Evolutionary conservation across 2,113 vertebrate species (phyloP).

Genomic region (Hippocampus comes): DNA sequence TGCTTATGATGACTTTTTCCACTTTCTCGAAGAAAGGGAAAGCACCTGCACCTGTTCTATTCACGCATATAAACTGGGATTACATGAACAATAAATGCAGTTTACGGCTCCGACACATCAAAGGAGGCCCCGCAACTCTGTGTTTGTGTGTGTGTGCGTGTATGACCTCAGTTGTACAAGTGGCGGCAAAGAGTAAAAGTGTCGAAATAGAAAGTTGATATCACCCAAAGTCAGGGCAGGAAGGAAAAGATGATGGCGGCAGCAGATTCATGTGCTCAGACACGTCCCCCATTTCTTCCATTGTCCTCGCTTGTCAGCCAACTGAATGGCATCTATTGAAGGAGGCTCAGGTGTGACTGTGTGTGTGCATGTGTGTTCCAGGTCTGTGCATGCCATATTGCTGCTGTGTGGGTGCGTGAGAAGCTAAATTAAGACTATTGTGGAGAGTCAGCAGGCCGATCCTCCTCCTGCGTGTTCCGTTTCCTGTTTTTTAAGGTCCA

Average conservation of each 20-base stretch:
- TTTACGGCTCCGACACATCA: constrained; percentile 9
- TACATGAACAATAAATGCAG: constrained; percentile 9
- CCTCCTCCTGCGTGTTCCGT: constrained; percentile 58
- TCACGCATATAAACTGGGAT: constrained; percentile 39
- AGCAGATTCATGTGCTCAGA: constrained; percentile 56
- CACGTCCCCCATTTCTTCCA: constrained; percentile 50
- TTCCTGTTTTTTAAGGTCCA: constrained; percentile 71
- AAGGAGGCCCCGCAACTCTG: not conserved
- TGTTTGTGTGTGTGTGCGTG: not conserved
- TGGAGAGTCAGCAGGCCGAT: constrained; percentile 63
- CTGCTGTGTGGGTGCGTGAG: constrained; percentile 22
- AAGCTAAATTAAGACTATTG: constrained; percentile 51
- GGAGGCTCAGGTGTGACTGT: constrained; percentile 62
- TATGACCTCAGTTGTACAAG: constrained; percentile 51
- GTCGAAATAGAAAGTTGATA: constrained; percentile 49
- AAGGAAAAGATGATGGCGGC: constrained; percentile 37
- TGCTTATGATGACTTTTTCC: not conserved
- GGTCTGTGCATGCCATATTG: constrained; percentile 34
- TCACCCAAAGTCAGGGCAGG: constrained; percentile 50
- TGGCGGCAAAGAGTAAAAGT: constrained; percentile 43
- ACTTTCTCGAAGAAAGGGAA: not conserved
- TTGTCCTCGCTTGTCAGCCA: constrained; percentile 64
- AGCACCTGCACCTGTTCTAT: constrained; percentile 35
- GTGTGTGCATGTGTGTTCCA: constrained; percentile 38
- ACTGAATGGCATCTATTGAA: constrained; percentile 61